A percentile compares a stretch with the other conserved stretches of the same genome.
These are phyloP conservation scores for Eurosta solidaginis DNA, from an alignment of 1,140 invertebrate species.

Conservation along the genomic window DNA sequence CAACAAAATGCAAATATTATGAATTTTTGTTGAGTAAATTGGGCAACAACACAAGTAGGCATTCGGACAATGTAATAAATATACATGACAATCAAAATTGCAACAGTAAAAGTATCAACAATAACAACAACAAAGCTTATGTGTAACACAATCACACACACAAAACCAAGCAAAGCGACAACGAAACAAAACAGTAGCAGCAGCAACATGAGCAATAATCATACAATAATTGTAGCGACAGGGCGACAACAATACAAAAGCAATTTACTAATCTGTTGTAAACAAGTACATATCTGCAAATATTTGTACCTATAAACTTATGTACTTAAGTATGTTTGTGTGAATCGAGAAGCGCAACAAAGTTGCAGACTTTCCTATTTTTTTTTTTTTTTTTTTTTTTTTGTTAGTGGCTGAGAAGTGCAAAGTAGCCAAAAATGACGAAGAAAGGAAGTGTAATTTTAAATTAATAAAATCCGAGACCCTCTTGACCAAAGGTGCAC, in stretches of 20 bases:
- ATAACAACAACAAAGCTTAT: neutral
- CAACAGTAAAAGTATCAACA: neutral
- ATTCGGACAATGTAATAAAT: neutral
- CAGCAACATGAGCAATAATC: neutral
- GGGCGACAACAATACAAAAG: neutral
- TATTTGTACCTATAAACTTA: too few relatives aligned
- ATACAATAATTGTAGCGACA: neutral
- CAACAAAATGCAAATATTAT: slow-evolving; percentile 29
- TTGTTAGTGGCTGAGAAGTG: too few relatives aligned
- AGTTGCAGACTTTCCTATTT: too few relatives aligned
- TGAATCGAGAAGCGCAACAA: too few relatives aligned
- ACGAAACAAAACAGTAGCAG: neutral
- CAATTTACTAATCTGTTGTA: slow-evolving; percentile 23
- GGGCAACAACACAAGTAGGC: neutral
- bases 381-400: too few relatives aligned
- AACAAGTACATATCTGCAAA: too few relatives aligned
- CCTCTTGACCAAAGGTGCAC: too few relatives aligned
- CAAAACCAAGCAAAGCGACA: neutral
- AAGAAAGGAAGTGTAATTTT: too few relatives aligned
- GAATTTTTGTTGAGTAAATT: slow-evolving; percentile 31
- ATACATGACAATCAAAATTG: slow-evolving; percentile 18
- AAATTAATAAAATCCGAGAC: too few relatives aligned
- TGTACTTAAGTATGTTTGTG: too few relatives aligned
- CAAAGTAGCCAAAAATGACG: too few relatives aligned
- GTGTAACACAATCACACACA: neutral